Conservation (phyloP, 2,113 vertebrate genomes). For the Gallinago media region DNA sequence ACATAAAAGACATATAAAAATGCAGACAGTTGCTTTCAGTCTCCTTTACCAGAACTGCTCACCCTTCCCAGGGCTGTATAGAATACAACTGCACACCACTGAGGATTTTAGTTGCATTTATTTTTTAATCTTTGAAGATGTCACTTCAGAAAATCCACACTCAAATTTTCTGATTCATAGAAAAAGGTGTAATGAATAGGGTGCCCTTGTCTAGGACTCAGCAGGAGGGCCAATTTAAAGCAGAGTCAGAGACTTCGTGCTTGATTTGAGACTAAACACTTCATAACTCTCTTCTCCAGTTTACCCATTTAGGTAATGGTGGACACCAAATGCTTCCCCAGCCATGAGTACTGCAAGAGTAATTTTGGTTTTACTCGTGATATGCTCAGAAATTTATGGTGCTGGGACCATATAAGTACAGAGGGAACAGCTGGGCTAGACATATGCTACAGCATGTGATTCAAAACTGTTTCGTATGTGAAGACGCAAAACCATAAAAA, state of each 20-base stretch:
- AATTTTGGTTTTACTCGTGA: not conserved
- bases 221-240: not conserved
- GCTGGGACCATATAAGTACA: not conserved
- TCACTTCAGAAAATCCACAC: not conserved
- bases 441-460: constrained; percentile 42
- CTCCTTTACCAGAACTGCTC: not conserved
- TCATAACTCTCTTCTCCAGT: not conserved
- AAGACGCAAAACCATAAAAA: not conserved
- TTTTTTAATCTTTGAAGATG: not conserved
- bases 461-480: constrained; percentile 16
- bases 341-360: not conserved
- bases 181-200: not conserved
- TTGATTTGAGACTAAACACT: not conserved
- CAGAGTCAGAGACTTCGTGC: not conserved
- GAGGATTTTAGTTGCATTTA: not conserved
- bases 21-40: not conserved
- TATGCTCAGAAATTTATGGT: not conserved
- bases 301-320: not conserved
- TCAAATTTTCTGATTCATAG: not conserved
- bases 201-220: not conserved
- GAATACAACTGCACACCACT: not conserved
- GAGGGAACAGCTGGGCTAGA: constrained; percentile 20
- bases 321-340: not conserved
- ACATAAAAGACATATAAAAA: not conserved
- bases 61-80: not conserved